Evolutionary conservation across 2,113 vertebrate genomes (phyloP).

Genomic region (Myotis davidii): DNA sequence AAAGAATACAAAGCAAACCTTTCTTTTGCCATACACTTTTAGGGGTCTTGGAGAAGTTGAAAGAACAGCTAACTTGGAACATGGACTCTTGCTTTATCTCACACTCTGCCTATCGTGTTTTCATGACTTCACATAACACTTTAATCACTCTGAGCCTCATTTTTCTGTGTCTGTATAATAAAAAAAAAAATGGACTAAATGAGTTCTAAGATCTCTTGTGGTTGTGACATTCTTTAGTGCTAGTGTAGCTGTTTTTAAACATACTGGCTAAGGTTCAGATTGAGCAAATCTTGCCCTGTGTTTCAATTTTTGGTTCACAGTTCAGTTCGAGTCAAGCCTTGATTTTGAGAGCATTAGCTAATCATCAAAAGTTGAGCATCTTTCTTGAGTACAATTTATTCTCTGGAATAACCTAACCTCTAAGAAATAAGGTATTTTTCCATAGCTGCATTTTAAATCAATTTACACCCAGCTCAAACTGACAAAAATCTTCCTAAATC

Average conservation of each 20-base stretch:
- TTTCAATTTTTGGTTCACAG: constrained; percentile 24
- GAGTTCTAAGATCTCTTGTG: neutral
- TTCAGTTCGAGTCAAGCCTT: neutral
- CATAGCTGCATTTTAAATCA: constrained; percentile 7
- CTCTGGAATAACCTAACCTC: neutral
- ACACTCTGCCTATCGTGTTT: neutral
- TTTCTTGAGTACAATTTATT: constrained; percentile 22
- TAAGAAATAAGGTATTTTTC: neutral
- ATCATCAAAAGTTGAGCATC: neutral
- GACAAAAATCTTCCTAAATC: neutral
- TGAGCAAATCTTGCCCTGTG: neutral
- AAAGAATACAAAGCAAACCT: neutral
- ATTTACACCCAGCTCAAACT: neutral
- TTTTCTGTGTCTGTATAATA: neutral
- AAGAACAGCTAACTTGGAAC: neutral
- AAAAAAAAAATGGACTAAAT: neutral
- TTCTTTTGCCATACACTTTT: neutral
- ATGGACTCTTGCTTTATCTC: neutral
- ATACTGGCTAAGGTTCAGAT: neutral
- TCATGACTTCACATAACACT: neutral
- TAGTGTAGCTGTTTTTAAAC: neutral
- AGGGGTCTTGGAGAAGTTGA: neutral
- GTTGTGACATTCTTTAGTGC: neutral
- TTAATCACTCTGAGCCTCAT: neutral
- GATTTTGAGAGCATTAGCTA: neutral